Conservation (phyloP, 2,797 vertebrate genomes). For the Microctenopoma stevenorrisi region DNA sequence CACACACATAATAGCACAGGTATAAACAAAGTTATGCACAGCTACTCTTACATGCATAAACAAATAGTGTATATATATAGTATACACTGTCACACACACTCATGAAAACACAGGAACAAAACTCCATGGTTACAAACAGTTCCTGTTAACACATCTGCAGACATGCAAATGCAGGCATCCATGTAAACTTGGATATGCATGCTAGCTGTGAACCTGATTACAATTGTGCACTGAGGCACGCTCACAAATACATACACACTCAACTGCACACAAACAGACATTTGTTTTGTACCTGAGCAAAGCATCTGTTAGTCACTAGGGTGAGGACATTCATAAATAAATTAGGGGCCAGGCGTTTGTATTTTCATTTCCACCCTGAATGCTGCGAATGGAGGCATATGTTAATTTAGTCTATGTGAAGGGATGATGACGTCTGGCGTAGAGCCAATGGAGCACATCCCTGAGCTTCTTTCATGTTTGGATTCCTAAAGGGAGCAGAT, state of each 20-base stretch:
- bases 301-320: slow-evolving; percentile 52
- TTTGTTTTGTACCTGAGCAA: slow-evolving; percentile 41
- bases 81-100: too few relatives aligned
- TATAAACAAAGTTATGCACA: neutral
- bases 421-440: slow-evolving; percentile 1
- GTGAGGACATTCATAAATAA: slow-evolving; percentile 59
- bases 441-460: slow-evolving; percentile 22
- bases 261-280: neutral
- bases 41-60: neutral
- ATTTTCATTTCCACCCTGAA: slow-evolving; percentile 39
- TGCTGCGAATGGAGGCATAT: slow-evolving; percentile 42
- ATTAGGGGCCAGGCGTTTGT: slow-evolving; percentile 43
- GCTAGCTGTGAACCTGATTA: slow-evolving; percentile 1
- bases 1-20: neutral
- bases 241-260: neutral
- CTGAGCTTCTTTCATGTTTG: slow-evolving; percentile 31
- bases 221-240: neutral
- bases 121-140: neutral
- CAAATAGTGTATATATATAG: neutral
- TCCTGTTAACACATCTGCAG: neutral
- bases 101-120: neutral
- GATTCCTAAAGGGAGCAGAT: slow-evolving; percentile 30
- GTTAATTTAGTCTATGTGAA: slow-evolving; percentile 16
- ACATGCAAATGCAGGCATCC: neutral
- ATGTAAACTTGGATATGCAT: neutral